Evolutionary conservation across 2,888 invertebrate species (phyloP).

Genomic region (Nomada hirtipes): DNA sequence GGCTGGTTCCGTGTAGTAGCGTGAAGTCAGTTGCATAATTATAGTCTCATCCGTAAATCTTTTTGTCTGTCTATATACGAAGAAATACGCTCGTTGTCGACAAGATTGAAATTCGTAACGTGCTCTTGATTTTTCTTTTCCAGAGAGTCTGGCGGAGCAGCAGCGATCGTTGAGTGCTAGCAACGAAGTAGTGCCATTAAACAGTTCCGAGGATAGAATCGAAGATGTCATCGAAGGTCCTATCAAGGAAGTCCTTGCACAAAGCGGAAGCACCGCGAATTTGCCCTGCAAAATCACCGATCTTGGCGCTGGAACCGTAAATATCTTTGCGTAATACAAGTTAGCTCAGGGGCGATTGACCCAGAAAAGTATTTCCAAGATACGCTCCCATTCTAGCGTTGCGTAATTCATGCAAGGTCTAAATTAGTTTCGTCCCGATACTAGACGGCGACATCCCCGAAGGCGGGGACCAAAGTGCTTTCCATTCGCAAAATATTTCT

Average conservation of each 20-base stretch:
- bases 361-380: conserved; percentile 43
- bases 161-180: conserved; percentile 76
- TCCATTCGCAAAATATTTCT: conserved; percentile 5
- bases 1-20: neutral
- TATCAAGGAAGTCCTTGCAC: conserved; percentile 84
- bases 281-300: conserved; percentile 85
- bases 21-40: neutral
- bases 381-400: conserved; percentile 17
- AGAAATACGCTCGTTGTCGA: neutral
- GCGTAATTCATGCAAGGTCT: conserved; percentile 25
- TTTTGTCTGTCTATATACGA: no score
- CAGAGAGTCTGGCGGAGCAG: conserved; percentile 79
- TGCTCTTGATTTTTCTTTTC: conserved; percentile 29
- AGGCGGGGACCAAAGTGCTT: neutral
- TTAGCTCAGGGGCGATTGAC: conserved; percentile 29
- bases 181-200: conserved; percentile 70
- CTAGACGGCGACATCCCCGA: conserved; percentile 1
- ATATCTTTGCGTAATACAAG: conserved; percentile 66
- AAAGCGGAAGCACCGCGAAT: conserved; percentile 85
- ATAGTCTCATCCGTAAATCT: neutral
- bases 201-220: conserved; percentile 56
- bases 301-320: conserved; percentile 84
- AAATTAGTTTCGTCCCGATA: conserved; percentile 43
- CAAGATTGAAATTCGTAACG: neutral
- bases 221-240: conserved; percentile 73